These are phyloP conservation scores for Caenorhabditis elegans DNA, from an alignment of 1,140 invertebrate genomes.

Conservation along the genomic window DNA sequence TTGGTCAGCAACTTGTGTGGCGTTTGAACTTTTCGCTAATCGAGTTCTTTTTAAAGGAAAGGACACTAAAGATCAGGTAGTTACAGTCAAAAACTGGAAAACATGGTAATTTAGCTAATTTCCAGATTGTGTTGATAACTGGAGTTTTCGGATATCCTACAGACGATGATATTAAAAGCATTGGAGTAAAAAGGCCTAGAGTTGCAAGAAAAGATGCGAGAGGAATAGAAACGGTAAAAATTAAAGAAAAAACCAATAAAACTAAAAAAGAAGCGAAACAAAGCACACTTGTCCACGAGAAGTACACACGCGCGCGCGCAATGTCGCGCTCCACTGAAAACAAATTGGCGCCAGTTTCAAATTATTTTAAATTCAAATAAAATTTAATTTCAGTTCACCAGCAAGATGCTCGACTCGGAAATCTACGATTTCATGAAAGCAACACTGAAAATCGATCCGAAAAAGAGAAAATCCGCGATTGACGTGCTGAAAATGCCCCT, in stretches of 20 bases:
- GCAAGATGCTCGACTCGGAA: background rate
- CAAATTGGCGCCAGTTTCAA: too few species aligned
- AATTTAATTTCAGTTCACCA: constrained; percentile 13
- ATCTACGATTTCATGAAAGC: background rate
- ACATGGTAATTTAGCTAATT: background rate
- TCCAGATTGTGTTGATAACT: constrained; percentile 88
- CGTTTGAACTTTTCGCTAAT: constrained; percentile 82
- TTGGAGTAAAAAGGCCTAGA: constrained; percentile 42
- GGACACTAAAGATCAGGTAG: constrained; percentile 87
- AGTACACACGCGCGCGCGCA: too few species aligned
- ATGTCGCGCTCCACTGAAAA: too few species aligned
- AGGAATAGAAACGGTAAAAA: constrained; percentile 38
- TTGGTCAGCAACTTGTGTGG: constrained; percentile 96
- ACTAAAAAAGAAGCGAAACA: background rate
- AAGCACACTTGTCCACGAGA: background rate
- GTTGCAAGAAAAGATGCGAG: constrained; percentile 20
- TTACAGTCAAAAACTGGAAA: too few species aligned
- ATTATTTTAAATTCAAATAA: too few species aligned
- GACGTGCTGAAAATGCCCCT: background rate
- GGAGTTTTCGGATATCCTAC: constrained; percentile 95
- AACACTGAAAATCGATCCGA: constrained; percentile 3
- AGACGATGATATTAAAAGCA: constrained; percentile 50
- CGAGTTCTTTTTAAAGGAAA: constrained; percentile 99
- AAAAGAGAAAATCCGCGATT: background rate
- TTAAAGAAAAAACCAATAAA: background rate